phyloP scores from a whole-genome alignment of 2,113 vertebrate species.

The Chionis minor region DNA sequence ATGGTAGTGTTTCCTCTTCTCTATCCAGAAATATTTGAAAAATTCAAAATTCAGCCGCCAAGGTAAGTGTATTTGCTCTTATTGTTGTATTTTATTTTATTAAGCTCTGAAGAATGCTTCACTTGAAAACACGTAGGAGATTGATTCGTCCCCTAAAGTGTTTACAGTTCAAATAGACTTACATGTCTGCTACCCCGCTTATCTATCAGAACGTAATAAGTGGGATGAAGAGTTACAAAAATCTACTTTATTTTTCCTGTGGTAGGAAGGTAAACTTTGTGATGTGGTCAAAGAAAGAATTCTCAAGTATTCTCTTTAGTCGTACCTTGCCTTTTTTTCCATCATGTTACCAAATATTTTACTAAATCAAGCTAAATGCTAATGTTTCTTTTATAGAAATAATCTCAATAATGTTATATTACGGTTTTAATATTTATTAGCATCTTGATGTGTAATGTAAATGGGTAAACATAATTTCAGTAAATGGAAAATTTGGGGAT shows the following conservation, averaged over 20 bases:
- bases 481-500: neutral
- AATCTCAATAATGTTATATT: neutral
- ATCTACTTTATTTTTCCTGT: neutral
- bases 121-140: neutral
- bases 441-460: neutral
- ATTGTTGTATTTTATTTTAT: neutral
- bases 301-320: neutral
- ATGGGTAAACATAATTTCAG: neutral
- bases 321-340: neutral
- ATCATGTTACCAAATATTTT: neutral
- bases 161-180: neutral
- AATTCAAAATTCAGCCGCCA: constrained; percentile 98
- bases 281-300: neutral
- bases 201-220: neutral
- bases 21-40: constrained; percentile 98
- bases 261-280: neutral
- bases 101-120: neutral
- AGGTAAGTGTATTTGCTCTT: constrained; percentile 78
- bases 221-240: neutral
- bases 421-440: neutral
- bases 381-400: neutral
- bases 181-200: neutral
- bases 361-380: neutral
- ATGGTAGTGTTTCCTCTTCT: constrained; percentile 99
- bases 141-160: neutral